These are phyloP conservation scores for Scalopus aquaticus DNA, from an alignment of 2,113 vertebrate genomes.

Conservation along the genomic window DNA sequence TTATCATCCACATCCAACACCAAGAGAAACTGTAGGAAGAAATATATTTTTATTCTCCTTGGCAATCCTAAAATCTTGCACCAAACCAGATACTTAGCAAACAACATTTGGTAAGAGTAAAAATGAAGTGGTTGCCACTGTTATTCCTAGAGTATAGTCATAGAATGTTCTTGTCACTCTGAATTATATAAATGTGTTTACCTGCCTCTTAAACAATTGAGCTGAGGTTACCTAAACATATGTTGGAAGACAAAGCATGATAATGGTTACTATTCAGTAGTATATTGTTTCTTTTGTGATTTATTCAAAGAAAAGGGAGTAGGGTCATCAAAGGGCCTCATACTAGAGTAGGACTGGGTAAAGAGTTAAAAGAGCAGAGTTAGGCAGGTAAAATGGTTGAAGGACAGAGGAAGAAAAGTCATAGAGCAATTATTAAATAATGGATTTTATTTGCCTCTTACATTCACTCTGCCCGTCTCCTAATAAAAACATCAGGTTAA, in stretches of 20 bases:
- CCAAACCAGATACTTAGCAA: background rate
- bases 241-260: background rate
- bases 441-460: background rate
- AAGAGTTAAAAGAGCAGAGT: background rate
- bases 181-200: background rate
- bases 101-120: background rate
- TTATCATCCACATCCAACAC: background rate
- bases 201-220: background rate
- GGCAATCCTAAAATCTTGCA: background rate
- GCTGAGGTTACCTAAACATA: background rate
- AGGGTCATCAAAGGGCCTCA: background rate
- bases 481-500: background rate
- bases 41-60: background rate
- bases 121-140: background rate
- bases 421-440: background rate
- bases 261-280: background rate
- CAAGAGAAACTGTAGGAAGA: background rate
- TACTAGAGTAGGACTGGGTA: background rate
- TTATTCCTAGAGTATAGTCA: background rate
- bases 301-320: background rate
- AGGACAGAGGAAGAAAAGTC: background rate
- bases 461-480: background rate
- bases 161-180: background rate
- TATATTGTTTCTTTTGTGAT: background rate
- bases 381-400: background rate